Base-by-base conservation (phyloP, 1,140 invertebrate genomes). In the Dufourea novaeangliae region DNA sequence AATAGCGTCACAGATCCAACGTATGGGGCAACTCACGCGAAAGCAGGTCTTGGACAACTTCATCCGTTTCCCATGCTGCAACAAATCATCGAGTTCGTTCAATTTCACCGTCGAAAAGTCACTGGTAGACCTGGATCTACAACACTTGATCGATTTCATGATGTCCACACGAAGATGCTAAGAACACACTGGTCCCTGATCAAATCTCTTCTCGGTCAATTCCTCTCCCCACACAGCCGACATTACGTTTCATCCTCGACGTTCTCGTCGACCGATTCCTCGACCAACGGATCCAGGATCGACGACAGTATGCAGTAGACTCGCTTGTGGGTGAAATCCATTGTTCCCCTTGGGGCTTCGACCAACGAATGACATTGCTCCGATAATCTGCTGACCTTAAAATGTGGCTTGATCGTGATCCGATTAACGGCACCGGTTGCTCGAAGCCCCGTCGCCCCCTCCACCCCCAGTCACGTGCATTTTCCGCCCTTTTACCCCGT, bases 381-480 rank as follows among this genome's bases (percentile, higher is more conserved):
- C 52, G 67, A 5, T 72, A 50, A 72, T 82, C 79, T 86, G 82
- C 86, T 89, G 88, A 89, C 88, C 89, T 92, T 90, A 90, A 91
- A 90, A 88, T 69, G 56, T 27, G 57, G 20, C 50, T 52, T 67
- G 34, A 34, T 34, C 61, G 34, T 79, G 46, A 80, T 85, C 68
- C 52, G 7, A 83, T 85, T 86, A 82, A 50, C 20, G 56, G 67
- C 27, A 75, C 74, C 34, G 39, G 39, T 84, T 86, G 78, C 79
- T 76, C 72, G 91, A 92, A 92, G 88, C 90, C 91, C 87, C 34
- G n/a, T n/a, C n/a, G n/a, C n/a, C n/a, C n/a, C n/a, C n/a, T n/a
- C n/a, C n/a, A n/a, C 76, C 10, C 44, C 57, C 50, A 14, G 62
- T 76, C 84, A 86, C 82, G 81, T 87, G 82, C 17, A 84, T 73